Evolutionary conservation across 2,113 vertebrate species (phyloP).

Genomic region (Abramis brama): DNA sequence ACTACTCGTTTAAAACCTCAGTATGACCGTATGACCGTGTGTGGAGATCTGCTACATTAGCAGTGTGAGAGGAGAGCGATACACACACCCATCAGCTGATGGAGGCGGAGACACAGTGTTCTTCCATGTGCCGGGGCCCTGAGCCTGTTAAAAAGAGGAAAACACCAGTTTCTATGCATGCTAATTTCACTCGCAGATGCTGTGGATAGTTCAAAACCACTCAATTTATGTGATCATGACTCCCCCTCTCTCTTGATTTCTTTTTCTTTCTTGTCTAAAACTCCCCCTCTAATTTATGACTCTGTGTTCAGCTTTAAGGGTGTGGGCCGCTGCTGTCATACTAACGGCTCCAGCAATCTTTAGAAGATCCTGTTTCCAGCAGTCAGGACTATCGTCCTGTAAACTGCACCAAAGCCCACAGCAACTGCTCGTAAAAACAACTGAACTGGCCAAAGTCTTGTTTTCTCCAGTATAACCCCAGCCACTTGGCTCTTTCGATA

Average conservation of each 20-base stretch:
- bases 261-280: background rate
- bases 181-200: conserved; percentile 32
- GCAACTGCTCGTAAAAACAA: conserved; percentile 25
- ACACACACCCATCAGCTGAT: conserved; percentile 36
- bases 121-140: conserved; percentile 38
- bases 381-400: background rate
- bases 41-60: background rate
- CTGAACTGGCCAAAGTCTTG: background rate
- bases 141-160: conserved; percentile 32
- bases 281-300: background rate
- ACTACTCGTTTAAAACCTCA: background rate
- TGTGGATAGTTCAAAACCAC: conserved; percentile 34
- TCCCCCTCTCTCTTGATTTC: background rate
- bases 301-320: background rate
- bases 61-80: conserved; percentile 14
- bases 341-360: conserved; percentile 9
- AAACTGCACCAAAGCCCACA: background rate
- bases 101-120: conserved; percentile 15
- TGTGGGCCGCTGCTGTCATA: conserved; percentile 4
- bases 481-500: background rate
- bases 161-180: conserved; percentile 42
- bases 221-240: conserved; percentile 13
- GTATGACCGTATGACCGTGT: background rate
- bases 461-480: conserved; percentile 25
- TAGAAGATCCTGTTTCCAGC: conserved; percentile 19